These are phyloP conservation scores for Gorsachius magnificus DNA, from an alignment of 2,797 vertebrate species.

Conservation along the genomic window DNA sequence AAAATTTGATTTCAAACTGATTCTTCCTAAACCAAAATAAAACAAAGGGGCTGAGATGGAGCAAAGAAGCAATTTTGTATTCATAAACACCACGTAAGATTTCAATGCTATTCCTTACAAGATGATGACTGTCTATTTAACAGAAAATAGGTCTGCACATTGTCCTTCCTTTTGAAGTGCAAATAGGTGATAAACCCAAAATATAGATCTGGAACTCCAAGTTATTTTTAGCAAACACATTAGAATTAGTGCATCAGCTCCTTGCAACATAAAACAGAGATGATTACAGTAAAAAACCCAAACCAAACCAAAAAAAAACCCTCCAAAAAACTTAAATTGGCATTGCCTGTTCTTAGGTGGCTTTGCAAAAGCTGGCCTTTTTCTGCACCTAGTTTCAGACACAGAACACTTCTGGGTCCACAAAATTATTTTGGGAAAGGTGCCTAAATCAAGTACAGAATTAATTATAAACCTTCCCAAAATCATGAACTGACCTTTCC, in stretches of 20 bases:
- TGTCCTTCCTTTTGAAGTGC: slow-evolving; percentile 50
- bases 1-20: background rate
- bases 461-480: background rate
- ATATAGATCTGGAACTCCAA: background rate
- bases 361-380: background rate
- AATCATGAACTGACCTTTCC: background rate
- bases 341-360: background rate
- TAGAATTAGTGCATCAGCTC: background rate
- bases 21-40: background rate
- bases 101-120: background rate
- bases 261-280: background rate
- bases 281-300: background rate
- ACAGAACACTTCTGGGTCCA: background rate
- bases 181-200: slow-evolving; percentile 34
- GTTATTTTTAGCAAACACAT: slow-evolving; percentile 22
- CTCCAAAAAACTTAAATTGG: background rate
- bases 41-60: background rate
- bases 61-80: background rate
- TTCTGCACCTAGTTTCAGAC: background rate
- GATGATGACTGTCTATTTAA: background rate
- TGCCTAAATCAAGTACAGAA: background rate
- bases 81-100: background rate
- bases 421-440: background rate
- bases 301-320: no score
- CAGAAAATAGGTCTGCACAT: slow-evolving; percentile 15